phyloP scores from a whole-genome alignment of 2,888 invertebrate species.

The Heteropelma amictum region DNA sequence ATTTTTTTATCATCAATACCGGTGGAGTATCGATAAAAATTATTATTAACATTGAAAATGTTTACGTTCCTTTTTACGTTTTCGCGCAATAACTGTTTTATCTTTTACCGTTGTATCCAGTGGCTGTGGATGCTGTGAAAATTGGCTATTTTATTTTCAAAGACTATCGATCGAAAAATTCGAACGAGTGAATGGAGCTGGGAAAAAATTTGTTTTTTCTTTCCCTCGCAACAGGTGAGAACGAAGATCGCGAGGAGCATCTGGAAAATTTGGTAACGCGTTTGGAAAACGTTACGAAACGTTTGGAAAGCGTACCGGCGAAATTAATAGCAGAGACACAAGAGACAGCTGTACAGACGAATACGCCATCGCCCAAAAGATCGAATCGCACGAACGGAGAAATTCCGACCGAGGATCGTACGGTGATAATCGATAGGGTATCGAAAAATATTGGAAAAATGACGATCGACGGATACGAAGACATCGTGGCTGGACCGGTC shows the following conservation, averaged over 20 bases:
- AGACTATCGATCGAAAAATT: background rate
- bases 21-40: too few species aligned
- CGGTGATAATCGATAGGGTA: constrained; percentile 50
- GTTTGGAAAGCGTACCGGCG: constrained; percentile 81
- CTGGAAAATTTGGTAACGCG: constrained; percentile 86
- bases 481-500: constrained; percentile 85
- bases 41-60: too few species aligned
- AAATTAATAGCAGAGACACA: constrained; percentile 65
- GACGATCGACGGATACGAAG: constrained; percentile 88
- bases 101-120: too few species aligned
- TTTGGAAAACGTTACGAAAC: constrained; percentile 86
- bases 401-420: constrained; percentile 24
- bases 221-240: constrained; percentile 65
- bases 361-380: constrained; percentile 68
- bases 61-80: too few species aligned
- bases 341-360: constrained; percentile 71
- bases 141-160: background rate
- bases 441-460: constrained; percentile 79
- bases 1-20: too few species aligned
- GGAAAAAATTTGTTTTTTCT: background rate
- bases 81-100: too few species aligned
- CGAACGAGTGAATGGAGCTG: background rate
- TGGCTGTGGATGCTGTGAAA: constrained; percentile 4
- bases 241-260: constrained; percentile 76
- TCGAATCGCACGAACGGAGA: constrained; percentile 42